Percentiles rank a stretch among this genome's conserved stretches.
phyloP scores from a whole-genome alignment of 1,140 invertebrate genomes.

The Wiebesia pumilae region DNA sequence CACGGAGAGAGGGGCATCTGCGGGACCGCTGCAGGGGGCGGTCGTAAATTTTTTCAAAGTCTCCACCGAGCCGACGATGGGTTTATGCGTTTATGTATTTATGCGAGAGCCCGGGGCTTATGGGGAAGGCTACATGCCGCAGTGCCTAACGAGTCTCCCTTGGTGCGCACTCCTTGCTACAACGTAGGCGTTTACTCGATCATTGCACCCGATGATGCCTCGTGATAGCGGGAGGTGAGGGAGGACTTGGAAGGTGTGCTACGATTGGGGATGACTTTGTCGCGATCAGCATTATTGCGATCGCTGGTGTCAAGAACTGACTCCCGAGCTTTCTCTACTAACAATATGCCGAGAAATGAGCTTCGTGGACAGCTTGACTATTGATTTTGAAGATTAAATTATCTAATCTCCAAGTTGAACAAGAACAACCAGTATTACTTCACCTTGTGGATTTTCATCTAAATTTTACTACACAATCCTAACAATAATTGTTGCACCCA shows the following conservation, averaged over 20 bases:
- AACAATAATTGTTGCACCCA: no score
- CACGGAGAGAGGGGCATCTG: not conserved
- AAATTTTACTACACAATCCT: no score
- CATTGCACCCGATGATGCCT: not conserved
- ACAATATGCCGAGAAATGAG: no score
- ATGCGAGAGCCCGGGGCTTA: conserved; percentile 31
- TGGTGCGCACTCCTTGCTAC: no score
- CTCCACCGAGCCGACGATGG: conserved; percentile 50
- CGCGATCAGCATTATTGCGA: not conserved
- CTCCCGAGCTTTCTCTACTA: no score
- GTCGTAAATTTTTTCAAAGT: conserved; percentile 61
- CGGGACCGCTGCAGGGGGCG: conserved; percentile 20
- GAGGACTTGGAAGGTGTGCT: not conserved
- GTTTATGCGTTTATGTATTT: conserved; percentile 62
- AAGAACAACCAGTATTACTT: no score
- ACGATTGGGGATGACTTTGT: not conserved
- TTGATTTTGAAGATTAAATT: no score
- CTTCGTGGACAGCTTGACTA: no score
- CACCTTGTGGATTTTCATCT: no score
- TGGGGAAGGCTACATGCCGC: not conserved
- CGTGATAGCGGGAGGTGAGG: not conserved
- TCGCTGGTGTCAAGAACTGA: not conserved
- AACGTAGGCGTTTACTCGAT: not conserved
- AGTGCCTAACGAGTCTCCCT: not conserved
- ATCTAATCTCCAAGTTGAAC: no score